Evolutionary conservation across 1,140 invertebrate genomes (phyloP).

Genomic region (Conus ventricosus): DNA sequence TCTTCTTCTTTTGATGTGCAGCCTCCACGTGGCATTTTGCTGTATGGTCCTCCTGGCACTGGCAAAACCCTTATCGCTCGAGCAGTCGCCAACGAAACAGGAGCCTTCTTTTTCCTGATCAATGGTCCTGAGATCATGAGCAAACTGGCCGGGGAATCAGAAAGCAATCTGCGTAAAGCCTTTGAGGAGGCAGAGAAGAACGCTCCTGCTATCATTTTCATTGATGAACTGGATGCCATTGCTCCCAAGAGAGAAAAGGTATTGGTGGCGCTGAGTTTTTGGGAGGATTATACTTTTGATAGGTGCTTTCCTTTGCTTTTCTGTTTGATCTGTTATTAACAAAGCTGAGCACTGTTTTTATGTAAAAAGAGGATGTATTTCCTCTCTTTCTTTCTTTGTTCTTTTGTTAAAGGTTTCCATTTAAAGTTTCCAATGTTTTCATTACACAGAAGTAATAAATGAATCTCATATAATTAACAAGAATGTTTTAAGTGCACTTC

Average conservation of each 20-base stretch:
- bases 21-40: slow-evolving; percentile 93
- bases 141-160: slow-evolving; percentile 98
- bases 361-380: no score
- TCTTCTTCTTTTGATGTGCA: slow-evolving; percentile 78
- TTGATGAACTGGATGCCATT: slow-evolving; percentile 99
- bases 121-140: slow-evolving; percentile 99
- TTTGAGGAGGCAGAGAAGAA: slow-evolving; percentile 99
- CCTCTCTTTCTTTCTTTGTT: no score
- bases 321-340: no score
- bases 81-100: slow-evolving; percentile 99
- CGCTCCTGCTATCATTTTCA: slow-evolving; percentile 99
- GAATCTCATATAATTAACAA: no score
- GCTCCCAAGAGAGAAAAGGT: slow-evolving; percentile 99
- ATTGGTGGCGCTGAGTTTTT: background rate
- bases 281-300: no score
- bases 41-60: slow-evolving; percentile 97
- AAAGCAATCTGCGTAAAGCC: slow-evolving; percentile 97
- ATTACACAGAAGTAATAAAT: no score
- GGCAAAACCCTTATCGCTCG: slow-evolving; percentile 98
- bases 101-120: slow-evolving; percentile 99
- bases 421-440: no score
- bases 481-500: no score
- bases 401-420: no score
- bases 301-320: no score
- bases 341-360: no score